A percentile compares a stretch with the other conserved stretches of the same genome.
phyloP scores from a whole-genome alignment of 2,797 vertebrate species.

The Miichthys miiuy region DNA sequence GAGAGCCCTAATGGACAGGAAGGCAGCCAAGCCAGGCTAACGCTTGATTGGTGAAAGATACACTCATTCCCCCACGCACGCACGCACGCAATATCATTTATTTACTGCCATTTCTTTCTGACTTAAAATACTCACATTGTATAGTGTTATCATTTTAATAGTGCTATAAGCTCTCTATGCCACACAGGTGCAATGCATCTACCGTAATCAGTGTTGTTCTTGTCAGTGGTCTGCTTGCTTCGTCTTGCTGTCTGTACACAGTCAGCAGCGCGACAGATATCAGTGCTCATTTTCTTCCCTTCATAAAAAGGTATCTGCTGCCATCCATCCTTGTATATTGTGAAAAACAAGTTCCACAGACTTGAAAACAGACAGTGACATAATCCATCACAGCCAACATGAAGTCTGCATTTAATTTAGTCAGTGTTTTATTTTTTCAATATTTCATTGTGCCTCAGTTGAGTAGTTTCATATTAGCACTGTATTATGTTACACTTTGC shows the following conservation, averaged over 20 bases:
- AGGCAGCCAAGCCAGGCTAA: slow-evolving; percentile 19
- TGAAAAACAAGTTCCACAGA: slow-evolving; percentile 17
- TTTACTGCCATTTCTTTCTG: background rate
- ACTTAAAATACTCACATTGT: background rate
- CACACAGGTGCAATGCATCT: background rate
- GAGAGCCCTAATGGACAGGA: slow-evolving; percentile 42
- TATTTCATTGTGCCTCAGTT: background rate
- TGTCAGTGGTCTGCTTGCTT: background rate
- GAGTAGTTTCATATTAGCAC: background rate
- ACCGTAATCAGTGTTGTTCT: slow-evolving; percentile 3
- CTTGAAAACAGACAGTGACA: slow-evolving; percentile 8
- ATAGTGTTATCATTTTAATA: background rate
- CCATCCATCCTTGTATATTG: slow-evolving; percentile 20
- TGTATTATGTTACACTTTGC: slow-evolving; percentile 1
- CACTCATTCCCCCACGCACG: slow-evolving; percentile 17
- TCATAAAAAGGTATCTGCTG: slow-evolving; percentile 19
- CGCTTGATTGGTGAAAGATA: slow-evolving; percentile 45
- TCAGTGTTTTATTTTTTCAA: background rate
- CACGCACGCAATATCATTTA: background rate
- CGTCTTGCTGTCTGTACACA: slow-evolving; percentile 1
- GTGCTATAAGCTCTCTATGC: slow-evolving; percentile 2
- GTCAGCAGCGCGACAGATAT: background rate
- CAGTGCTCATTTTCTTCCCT: slow-evolving; percentile 12
- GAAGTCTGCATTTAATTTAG: slow-evolving; percentile 14
- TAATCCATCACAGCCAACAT: slow-evolving; percentile 18